Base-by-base conservation (phyloP, 2,113 vertebrate genomes). In the Hystrix brachyura region DNA sequence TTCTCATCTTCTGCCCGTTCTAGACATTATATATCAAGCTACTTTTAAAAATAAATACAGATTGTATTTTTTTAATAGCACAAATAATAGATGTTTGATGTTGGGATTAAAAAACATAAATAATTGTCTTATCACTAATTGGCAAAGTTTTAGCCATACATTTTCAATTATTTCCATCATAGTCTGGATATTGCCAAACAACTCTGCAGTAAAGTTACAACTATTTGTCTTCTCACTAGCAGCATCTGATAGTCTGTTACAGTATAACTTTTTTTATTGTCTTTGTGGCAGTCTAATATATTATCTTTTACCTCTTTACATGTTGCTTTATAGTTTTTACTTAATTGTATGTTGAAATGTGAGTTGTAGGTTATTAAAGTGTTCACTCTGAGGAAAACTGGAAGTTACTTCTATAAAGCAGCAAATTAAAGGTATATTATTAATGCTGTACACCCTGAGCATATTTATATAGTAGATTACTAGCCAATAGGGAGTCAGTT, bases 31-130 rank as follows among this genome's bases (percentile, higher is more conserved):
- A 4, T 65, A 29, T 91, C 32, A 72, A 72, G 53, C 27, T 5
- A 55, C 29, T 78, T 87, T 74, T 67, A 60, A 76, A 88, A 92
- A 78, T 17, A 46, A 80, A 78, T n/a, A 27, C 21, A 91, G 46
- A 19, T 91, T 93, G 51, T 38, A 43, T 53, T 71, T 92, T 43
- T 95, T 94, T 65, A 29, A 29, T 88, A 96, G 89, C 18, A 72
- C 43, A 79, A 14, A 3, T 89, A 55, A 27, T 38, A 32, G 9
- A 64, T 34, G 3, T 60, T 94, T 51, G 79, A 5, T 87, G 15
- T 67, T n/a, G n/a, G 2, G 9, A 32, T 60, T 59, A 48, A 51
- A 92, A 87, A 94, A 80, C 53, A 55, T 12, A 67, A 38, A 19
- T 38, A 21, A 7, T 88, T 46, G 71, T 91, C 25, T 62, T 19